Conservation (phyloP, 92 coral and sea anemone genomes). For the Paramuricea clavata region DNA sequence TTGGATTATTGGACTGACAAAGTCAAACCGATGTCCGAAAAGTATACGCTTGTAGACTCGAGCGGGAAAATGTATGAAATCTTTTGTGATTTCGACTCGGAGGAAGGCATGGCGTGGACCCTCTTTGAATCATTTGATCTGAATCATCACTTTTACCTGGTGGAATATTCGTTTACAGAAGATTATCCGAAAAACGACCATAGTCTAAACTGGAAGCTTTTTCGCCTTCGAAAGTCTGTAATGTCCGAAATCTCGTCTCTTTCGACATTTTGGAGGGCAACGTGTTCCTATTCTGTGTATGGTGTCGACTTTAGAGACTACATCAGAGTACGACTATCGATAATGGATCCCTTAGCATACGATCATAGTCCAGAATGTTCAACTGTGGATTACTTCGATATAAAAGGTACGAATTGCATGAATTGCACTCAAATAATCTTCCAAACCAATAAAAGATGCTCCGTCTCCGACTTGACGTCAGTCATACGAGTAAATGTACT, state of each 20-base stretch:
- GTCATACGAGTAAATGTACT: background rate
- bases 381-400: too few species aligned
- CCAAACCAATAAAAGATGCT: background rate
- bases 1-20: too few species aligned
- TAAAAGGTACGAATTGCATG: background rate
- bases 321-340: background rate
- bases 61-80: background rate
- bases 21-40: constrained; percentile 6
- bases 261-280: constrained; percentile 16
- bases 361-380: background rate
- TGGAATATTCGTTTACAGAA: background rate
- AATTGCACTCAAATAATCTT: too few species aligned
- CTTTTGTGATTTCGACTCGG: constrained; percentile 33
- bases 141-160: background rate
- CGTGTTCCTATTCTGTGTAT: background rate
- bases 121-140: too few species aligned
- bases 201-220: constrained; percentile 9
- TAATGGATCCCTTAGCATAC: background rate
- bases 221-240: background rate
- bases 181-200: constrained; percentile 7
- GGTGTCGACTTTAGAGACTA: constrained; percentile 27
- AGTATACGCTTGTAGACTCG: constrained; percentile 4
- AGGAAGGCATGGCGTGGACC: constrained; percentile 28
- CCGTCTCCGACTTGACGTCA: background rate
- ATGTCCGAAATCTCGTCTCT: constrained; percentile 2